Evolutionary conservation across 2,797 vertebrate species (phyloP), one percentile per base, ranked within the genome.

Genomic region (Molossus alvarezi): DNA sequence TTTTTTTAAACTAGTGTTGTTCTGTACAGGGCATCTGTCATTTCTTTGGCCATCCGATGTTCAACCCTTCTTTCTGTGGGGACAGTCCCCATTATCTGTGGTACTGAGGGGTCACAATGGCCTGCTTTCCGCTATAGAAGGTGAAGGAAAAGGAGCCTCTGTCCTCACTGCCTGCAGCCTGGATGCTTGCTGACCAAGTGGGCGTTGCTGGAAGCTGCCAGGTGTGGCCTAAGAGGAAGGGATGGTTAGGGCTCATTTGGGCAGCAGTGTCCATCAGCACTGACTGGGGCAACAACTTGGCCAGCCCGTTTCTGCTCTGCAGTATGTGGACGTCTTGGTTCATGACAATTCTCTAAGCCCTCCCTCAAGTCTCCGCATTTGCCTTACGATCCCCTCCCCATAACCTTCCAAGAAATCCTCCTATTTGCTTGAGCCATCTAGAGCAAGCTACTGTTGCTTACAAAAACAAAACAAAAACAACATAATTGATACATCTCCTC

Each of bases 1-100:
- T 8, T 69, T 90, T 88, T 89, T 91, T 75, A 85, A 94, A 82
- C 29, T 60, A 60, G 14, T 79, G 55, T 23, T 86, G 53, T 90
- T 90, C 25, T 80, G 3, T 9, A 96, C 67, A 45, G 88, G 37
- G 86, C 37, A 41, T 23, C 21, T 76, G 41, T 62, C 21, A 48
- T 89, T 90, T 85, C 33, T 58, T 60, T 29, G 20, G 27, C 6
- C 81, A 4, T n/a, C 20, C 7, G 27, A 82, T 27, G 60, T 73
- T 48, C 20, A 60, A 11, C n/a, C 29, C 27, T 76, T 73, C 72
- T 60, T 81, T 25, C 33, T 64, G 8, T 45, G 67, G 67, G n/a
- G 18, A 79, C 7, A 13, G 21, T 67, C 41, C 25, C 65, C 3
- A 29, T 58, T 51, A 9, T 14, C 53, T 7, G 41, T 83, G 64